A percentile compares a stretch with the other conserved stretches of the same genome.
Conservation (phyloP, 2,113 vertebrate genomes). For the Elaphurus davidianus region DNA sequence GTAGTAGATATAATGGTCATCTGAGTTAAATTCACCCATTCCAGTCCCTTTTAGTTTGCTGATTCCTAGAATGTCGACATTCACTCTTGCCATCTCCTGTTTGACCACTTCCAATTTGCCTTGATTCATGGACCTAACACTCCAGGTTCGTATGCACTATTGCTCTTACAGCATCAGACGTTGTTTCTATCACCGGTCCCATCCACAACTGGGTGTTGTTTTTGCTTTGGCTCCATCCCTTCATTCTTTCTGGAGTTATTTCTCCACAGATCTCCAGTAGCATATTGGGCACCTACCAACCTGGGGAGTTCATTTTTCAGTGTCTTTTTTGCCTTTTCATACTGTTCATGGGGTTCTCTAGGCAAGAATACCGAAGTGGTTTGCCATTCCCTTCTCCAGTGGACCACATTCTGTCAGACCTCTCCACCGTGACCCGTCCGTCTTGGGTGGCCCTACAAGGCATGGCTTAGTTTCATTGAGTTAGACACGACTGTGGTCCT, state of each 20-base stretch:
- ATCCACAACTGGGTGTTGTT: background rate
- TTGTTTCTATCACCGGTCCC: background rate
- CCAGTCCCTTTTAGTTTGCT: background rate
- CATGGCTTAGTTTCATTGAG: background rate
- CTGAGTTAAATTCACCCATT: background rate
- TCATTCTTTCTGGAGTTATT: background rate
- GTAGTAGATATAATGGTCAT: background rate
- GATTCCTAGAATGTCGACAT: background rate
- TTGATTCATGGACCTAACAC: background rate
- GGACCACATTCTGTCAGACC: background rate
- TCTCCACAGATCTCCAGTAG: background rate
- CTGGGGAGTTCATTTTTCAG: background rate
- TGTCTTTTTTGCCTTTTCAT: background rate
- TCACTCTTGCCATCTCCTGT: background rate
- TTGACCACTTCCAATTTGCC: background rate
- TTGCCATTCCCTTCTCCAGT: background rate
- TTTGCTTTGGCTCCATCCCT: background rate
- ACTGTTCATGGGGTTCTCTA: background rate
- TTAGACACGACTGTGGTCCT: background rate
- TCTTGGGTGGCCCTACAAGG: background rate
- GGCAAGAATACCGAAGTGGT: background rate
- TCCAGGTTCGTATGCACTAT: background rate
- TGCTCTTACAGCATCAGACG: background rate
- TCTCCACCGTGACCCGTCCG: accelerated
- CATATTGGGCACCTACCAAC: background rate